These are phyloP conservation scores for Eptesicus fuscus DNA, from an alignment of 2,113 vertebrate genomes.

Conservation along the genomic window DNA sequence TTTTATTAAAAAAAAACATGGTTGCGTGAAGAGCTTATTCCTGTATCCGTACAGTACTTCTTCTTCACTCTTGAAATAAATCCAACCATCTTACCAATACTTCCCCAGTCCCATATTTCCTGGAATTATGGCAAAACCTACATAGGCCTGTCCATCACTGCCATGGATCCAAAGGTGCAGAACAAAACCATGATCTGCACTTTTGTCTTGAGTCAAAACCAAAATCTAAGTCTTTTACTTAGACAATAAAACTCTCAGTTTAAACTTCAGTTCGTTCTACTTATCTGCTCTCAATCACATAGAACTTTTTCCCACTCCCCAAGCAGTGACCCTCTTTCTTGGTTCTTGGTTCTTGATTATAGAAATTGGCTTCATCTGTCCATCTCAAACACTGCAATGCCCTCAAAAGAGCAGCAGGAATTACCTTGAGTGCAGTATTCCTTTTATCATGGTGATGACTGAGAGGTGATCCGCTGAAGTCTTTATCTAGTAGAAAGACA, in stretches of 20 bases:
- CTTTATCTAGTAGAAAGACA: not conserved
- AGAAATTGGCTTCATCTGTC: not conserved
- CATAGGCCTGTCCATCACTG: not conserved
- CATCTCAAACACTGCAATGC: not conserved
- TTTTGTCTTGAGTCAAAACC: not conserved
- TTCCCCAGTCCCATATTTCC: not conserved
- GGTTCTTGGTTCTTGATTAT: not conserved
- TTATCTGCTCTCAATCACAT: not conserved
- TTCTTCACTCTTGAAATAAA: not conserved
- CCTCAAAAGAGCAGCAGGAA: not conserved
- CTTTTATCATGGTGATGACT: not conserved
- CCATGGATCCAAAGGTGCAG: not conserved
- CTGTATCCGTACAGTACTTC: not conserved
- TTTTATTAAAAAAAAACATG: not conserved
- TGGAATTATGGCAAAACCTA: not conserved
- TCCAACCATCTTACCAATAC: not conserved
- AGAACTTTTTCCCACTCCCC: not conserved
- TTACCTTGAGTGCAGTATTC: not conserved
- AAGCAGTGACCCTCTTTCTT: not conserved
- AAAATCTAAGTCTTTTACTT: not conserved
- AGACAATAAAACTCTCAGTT: not conserved
- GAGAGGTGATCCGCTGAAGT: not conserved
- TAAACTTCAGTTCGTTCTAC: not conserved
- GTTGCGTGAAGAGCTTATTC: not conserved
- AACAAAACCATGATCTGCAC: not conserved